Percentiles rank a stretch among this genome's conserved stretches.
Evolutionary conservation across 37 sponge, comb jelly and placozoan species (phyloP).

Genomic region (Ephydatia muelleri): DNA sequence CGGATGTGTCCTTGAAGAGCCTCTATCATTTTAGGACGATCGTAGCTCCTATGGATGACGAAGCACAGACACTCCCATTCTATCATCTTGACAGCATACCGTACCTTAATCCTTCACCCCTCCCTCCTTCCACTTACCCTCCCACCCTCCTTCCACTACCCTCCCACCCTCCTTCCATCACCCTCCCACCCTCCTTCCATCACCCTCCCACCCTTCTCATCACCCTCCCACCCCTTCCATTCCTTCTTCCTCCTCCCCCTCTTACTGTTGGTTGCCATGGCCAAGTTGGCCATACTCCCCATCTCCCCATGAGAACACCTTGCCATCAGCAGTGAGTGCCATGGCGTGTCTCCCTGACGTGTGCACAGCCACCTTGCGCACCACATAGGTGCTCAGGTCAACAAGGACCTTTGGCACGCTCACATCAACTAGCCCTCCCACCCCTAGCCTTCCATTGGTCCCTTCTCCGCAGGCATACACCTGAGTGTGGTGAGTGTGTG

Average conservation of each 20-base stretch:
- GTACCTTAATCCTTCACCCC: too few relatives aligned
- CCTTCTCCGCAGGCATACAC: slow-evolving; percentile 92
- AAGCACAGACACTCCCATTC: neutral
- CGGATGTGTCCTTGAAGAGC: slow-evolving; percentile 79
- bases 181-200: neutral
- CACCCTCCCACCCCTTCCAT: neutral
- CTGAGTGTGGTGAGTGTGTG: slow-evolving; percentile 6
- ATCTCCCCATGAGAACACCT: slow-evolving; percentile 98
- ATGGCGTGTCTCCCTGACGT: slow-evolving; percentile 84
- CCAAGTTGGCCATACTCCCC: slow-evolving; percentile 96
- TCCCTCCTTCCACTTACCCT: neutral
- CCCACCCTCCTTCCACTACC: neutral
- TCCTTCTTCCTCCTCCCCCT: neutral
- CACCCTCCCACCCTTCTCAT: neutral
- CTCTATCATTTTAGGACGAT: slow-evolving; percentile 85
- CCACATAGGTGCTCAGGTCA: slow-evolving; percentile 82
- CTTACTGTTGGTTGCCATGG: slow-evolving; percentile 85
- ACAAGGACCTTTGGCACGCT: slow-evolving; percentile 43
- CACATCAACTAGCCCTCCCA: slow-evolving; percentile 47
- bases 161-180: neutral
- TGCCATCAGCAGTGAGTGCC: slow-evolving; percentile 91
- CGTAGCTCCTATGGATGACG: slow-evolving; percentile 47
- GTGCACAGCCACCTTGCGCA: slow-evolving; percentile 86
- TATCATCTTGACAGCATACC: too few relatives aligned
- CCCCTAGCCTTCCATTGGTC: slow-evolving; percentile 80